These are phyloP conservation scores for Carcharodon carcharias DNA, from an alignment of 2,797 vertebrate genomes.

Conservation along the genomic window DNA sequence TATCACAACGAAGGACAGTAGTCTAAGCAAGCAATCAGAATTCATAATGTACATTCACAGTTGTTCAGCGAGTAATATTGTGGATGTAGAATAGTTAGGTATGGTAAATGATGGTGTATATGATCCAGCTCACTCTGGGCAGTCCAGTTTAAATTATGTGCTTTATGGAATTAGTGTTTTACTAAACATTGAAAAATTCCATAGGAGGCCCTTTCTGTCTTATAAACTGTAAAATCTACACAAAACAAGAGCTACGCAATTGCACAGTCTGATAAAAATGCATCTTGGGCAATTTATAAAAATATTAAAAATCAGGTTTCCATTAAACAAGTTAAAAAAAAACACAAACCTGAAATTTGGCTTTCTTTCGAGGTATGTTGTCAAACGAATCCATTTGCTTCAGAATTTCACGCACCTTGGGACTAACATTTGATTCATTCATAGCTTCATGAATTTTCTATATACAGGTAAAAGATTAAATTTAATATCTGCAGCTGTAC, in stretches of 20 bases:
- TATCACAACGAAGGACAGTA: not conserved
- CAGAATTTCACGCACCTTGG: slow-evolving; percentile 72
- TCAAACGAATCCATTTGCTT: slow-evolving; percentile 74
- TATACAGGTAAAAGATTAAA: not conserved
- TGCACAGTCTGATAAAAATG: not conserved
- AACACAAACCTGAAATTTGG: slow-evolving; percentile 80
- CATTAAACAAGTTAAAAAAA: not conserved
- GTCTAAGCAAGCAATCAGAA: not conserved
- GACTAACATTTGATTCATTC: slow-evolving; percentile 68
- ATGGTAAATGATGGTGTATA: not conserved
- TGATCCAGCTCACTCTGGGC: not conserved
- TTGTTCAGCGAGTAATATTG: not conserved
- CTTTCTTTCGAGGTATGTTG: slow-evolving; percentile 88
- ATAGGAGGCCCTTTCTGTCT: not conserved
- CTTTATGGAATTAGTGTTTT: not conserved
- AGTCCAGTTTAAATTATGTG: not conserved
- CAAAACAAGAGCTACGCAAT: not conserved
- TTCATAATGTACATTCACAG: not conserved
- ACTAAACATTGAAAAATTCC: not conserved
- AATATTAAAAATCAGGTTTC: not conserved
- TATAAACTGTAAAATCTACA: not conserved
- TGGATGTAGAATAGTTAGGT: not conserved
- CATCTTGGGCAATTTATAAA: not conserved
- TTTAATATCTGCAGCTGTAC: not conserved
- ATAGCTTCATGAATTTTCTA: slow-evolving; percentile 79